Conservation (phyloP, 2,797 vertebrate genomes). For the Buphagus erythrorhynchus region DNA sequence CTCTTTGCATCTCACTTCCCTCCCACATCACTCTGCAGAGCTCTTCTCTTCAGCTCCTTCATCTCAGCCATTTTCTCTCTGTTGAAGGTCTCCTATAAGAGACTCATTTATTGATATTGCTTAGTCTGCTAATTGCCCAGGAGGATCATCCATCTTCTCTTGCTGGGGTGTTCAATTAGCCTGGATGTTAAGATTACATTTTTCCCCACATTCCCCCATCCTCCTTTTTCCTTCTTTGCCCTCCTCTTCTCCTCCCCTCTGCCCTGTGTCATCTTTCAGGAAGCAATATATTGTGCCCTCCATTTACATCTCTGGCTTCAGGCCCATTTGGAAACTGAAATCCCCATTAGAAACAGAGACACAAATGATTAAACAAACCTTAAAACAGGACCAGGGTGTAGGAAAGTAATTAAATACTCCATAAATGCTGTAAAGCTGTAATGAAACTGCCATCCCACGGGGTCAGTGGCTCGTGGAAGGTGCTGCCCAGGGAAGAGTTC, state of each 20-base stretch:
- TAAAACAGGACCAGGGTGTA: background rate
- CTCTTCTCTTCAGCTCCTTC: background rate
- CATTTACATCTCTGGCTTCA: slow-evolving; percentile 54
- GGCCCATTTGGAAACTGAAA: slow-evolving; percentile 32
- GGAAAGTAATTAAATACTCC: background rate
- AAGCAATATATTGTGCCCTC: slow-evolving; percentile 64
- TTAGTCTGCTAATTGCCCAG: slow-evolving; percentile 31
- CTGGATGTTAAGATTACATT: background rate
- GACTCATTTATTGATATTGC: slow-evolving; percentile 16
- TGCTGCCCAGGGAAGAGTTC: background rate
- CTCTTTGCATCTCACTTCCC: background rate
- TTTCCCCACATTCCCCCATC: background rate
- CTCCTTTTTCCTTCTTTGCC: background rate
- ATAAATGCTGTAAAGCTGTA: background rate
- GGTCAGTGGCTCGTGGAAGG: background rate
- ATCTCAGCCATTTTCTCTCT: background rate
- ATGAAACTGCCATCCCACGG: background rate
- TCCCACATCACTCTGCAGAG: background rate
- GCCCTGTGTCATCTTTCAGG: slow-evolving; percentile 29
- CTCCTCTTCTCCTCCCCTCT: background rate
- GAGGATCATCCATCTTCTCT: slow-evolving; percentile 15
- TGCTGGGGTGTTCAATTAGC: slow-evolving; percentile 38
- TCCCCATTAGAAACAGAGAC: slow-evolving; percentile 22
- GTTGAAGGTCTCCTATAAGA: background rate
- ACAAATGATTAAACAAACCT: slow-evolving; percentile 70